These are phyloP conservation scores for Macropus fuliginosus DNA, from an alignment of 2,797 vertebrate genomes.

Conservation along the genomic window DNA sequence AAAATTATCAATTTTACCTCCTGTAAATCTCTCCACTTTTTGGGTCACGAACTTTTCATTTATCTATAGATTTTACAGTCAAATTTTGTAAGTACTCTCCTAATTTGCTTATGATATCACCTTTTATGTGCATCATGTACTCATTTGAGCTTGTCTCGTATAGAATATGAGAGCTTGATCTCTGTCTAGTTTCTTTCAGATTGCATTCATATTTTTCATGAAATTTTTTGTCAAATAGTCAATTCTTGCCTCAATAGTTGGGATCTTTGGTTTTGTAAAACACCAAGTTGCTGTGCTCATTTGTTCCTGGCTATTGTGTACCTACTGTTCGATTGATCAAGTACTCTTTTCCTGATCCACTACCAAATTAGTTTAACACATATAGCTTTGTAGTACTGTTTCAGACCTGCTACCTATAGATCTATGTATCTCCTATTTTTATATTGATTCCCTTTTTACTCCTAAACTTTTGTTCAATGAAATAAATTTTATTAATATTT, in stretches of 20 bases:
- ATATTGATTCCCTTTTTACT: not conserved
- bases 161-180: too few species aligned
- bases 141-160: not conserved
- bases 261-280: not conserved
- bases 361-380: not conserved
- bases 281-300: not conserved
- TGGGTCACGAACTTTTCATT: too few species aligned
- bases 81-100: not conserved
- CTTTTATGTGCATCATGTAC: not conserved
- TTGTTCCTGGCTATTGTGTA: not conserved
- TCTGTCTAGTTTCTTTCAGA: not conserved
- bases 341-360: not conserved
- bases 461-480: not conserved
- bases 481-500: not conserved
- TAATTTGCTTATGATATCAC: not conserved
- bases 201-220: too few species aligned
- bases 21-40: not conserved
- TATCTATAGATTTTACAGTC: not conserved
- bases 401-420: too few species aligned
- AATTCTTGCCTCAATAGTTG: not conserved
- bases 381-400: not conserved
- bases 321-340: not conserved
- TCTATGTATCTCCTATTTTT: not conserved
- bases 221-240: not conserved
- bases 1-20: not conserved